These are phyloP conservation scores for Spermophilus dauricus DNA, from an alignment of 2,113 vertebrate species.

Conservation along the genomic window DNA sequence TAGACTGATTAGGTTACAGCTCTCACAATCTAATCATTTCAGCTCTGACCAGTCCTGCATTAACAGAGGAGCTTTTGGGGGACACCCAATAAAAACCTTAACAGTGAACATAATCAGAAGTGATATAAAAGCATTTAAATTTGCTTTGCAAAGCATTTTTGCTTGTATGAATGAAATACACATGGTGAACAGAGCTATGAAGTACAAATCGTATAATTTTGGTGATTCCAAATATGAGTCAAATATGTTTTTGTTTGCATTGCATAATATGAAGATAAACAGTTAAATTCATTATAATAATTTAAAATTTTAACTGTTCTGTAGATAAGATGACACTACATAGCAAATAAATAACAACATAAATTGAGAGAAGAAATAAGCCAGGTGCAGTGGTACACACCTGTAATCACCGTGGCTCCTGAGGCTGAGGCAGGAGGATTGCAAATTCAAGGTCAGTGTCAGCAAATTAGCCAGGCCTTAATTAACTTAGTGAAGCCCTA, in stretches of 20 bases:
- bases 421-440: too few species aligned
- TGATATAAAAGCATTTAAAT: not conserved
- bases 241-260: not conserved
- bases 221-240: not conserved
- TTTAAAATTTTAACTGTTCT: conserved; percentile 15
- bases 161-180: not conserved
- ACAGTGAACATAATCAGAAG: not conserved
- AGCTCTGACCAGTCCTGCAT: too few species aligned
- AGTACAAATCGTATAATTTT: not conserved
- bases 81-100: too few species aligned
- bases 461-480: too few species aligned
- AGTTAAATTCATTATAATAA: not conserved
- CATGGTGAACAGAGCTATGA: not conserved
- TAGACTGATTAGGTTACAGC: too few species aligned
- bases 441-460: too few species aligned
- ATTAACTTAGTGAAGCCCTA: too few species aligned
- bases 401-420: too few species aligned
- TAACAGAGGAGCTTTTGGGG: too few species aligned
- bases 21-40: too few species aligned
- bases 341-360: not conserved
- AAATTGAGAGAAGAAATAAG: not conserved
- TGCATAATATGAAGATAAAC: not conserved
- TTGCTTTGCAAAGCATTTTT: not conserved
- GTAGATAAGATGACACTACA: not conserved
- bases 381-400: too few species aligned